Base-by-base conservation (phyloP, 2,113 vertebrate genomes). In the Oryzias woworae region DNA sequence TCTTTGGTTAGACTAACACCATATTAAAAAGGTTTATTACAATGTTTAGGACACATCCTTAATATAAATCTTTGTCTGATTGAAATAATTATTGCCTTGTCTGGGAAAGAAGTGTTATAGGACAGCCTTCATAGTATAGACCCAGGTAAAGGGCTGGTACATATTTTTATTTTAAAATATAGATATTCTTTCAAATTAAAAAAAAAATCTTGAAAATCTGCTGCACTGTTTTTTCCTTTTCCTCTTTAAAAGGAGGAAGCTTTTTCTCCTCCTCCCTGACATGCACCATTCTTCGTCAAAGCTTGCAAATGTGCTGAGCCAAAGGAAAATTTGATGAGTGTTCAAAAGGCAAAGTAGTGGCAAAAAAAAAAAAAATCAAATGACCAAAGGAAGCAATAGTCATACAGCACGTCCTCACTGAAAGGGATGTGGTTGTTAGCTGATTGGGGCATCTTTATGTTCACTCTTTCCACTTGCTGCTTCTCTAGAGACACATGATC, bases 371-470 rank as follows among this genome's bases (percentile, higher is more conserved):
- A 83, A 66, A 85, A 85, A 87, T 81, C n/a, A 61, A 72, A 83
- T 87, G 88, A 88, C 89, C 85, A 73, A 53, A 86, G 89, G 87
- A 89, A 88, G 81, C 72, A 85, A 83, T 91, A 81, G 82, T 87
- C 86, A 90, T 76, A 78, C 79, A 53, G 58, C 42, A 28, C 63
- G 80, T 83, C 80, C 81, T 78, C 54, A 36, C 73, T 85, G 86
- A 89, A 87, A 88, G 73, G 28, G 71, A 74, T 58, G 53, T 16
- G 51, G 53, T 84, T 85, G 72, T 83, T 72, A 86, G 58, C 64
- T 64, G 73, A 81, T 77, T 76, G 66, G 77, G 69, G 78, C 70
- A 69, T 84, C 79, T 76, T 81, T 66, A 74, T 24, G 18, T 53
- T 68, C 14, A 20, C 46, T 68, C 73, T 87, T 88, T 87, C 87